Evolutionary conservation across 2,113 vertebrate genomes (phyloP).

Genomic region (Ascaphus truei): DNA sequence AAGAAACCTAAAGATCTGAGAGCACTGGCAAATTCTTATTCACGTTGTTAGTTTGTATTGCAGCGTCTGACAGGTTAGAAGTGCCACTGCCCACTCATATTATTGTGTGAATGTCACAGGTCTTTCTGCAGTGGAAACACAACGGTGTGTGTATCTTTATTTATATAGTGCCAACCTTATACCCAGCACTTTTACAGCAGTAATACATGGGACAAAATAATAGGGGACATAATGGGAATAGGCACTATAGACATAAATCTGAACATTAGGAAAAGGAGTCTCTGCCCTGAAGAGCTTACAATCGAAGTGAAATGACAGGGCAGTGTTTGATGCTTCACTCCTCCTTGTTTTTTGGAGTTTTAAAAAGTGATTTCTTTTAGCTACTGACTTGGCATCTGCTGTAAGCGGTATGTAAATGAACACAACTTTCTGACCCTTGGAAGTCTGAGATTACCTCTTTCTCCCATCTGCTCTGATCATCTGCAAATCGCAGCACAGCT

Average conservation of each 20-base stretch:
- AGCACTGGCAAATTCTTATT: not conserved
- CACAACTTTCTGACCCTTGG: conserved; percentile 17
- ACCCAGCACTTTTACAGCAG: too few relatives aligned
- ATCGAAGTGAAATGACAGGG: too few relatives aligned
- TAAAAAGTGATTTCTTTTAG: conserved; percentile 30
- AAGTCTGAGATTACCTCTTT: not conserved
- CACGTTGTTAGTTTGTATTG: not conserved
- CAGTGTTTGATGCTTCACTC: conserved; percentile 23
- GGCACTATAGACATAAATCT: too few relatives aligned
- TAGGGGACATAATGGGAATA: too few relatives aligned
- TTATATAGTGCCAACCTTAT: too few relatives aligned
- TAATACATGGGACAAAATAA: too few relatives aligned
- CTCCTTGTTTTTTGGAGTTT: conserved; percentile 21
- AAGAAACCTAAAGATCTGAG: not conserved
- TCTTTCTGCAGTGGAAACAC: conserved; percentile 1
- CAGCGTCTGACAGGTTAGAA: not conserved
- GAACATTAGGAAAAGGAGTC: too few relatives aligned
- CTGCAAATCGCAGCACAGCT: not conserved
- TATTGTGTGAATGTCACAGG: not conserved
- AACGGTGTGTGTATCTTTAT: too few relatives aligned
- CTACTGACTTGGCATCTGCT: conserved; percentile 30
- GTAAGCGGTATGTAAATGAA: conserved; percentile 2
- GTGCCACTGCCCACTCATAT: not conserved
- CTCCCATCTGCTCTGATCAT: conserved; percentile 19
- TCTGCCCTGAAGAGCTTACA: too few relatives aligned